Evolutionary conservation across 2,888 invertebrate species (phyloP).

Genomic region (Drosophila barbarae): DNA sequence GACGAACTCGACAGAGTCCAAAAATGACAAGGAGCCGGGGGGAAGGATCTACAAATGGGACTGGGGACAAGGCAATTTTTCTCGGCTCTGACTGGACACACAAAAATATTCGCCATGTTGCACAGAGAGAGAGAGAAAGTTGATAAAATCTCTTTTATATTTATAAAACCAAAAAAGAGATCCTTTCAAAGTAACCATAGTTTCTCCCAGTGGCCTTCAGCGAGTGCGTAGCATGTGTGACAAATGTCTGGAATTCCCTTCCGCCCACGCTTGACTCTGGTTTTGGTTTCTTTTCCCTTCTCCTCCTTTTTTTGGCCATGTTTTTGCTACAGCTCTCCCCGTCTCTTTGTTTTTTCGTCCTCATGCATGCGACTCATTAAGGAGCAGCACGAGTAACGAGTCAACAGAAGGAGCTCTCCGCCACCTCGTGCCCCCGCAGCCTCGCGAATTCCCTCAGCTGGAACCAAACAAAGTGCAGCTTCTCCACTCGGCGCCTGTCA

Average conservation of each 20-base stretch:
- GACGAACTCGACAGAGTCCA: constrained; percentile 24
- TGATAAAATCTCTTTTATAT: neutral
- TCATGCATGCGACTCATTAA: constrained; percentile 60
- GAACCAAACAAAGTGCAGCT: constrained; percentile 20
- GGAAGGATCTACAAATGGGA: constrained; percentile 23
- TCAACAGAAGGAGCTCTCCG: constrained; percentile 17
- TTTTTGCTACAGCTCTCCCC: constrained; percentile 5
- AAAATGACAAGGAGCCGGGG: constrained; percentile 34
- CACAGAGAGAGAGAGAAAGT: neutral
- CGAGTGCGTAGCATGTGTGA: constrained; percentile 68
- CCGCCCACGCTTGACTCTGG: constrained; percentile 18
- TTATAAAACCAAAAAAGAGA: no score
- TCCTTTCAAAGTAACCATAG: neutral
- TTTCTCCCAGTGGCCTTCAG: neutral
- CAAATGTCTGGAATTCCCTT: constrained; percentile 61
- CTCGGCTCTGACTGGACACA: constrained; percentile 63
- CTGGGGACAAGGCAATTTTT: constrained; percentile 33
- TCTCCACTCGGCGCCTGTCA: constrained; percentile 9
- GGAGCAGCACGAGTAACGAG: constrained; percentile 42
- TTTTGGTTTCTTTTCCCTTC: neutral
- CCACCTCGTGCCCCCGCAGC: neutral
- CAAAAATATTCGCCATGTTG: constrained; percentile 57
- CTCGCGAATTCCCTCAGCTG: constrained; percentile 12
- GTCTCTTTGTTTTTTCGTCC: constrained; percentile 7
- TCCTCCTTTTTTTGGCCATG: constrained; percentile 6